Base-by-base conservation (phyloP, 2,888 invertebrate genomes). In the Cataglyphis livida region DNA sequence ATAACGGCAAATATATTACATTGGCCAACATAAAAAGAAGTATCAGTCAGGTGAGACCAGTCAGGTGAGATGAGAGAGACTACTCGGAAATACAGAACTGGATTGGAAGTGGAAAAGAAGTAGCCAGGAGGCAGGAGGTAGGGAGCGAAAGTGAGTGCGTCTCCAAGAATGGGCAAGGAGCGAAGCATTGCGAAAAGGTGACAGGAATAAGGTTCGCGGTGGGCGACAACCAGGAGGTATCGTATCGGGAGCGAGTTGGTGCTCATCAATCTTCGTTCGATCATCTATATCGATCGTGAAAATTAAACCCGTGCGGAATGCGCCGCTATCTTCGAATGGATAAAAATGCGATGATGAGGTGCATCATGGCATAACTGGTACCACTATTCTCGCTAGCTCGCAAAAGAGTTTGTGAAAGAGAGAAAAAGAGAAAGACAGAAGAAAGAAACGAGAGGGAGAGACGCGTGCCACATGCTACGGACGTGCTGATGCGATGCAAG, bases 131-230 rank as follows among this genome's bases (percentile, higher is more conserved):
- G 44, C 21, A 61, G 35, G 32, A 83, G 85, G 90, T 89, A 90
- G 90, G 90, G 90, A 90, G 93, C 93, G 94, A 94, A 94, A 94
- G 94, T 94, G 93, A 94, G 91, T 91, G 90, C 89, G 92, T 90
- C 92, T 91, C 94, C 94, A 94, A 94, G 94, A 94, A 94, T 94
- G 94, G 94, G 88, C 94, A 93, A 92, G 91, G 91, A 84, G 78
- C 89, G 85, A 76, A 87, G 84, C 88, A 85, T 84, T 83, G 41
- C 85, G 86, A 86, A 87, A 83, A 82, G 81, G 82, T 66, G 83
- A 82, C 82, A 82, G 85, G 86, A 85, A 38, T 10, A 25, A 84
- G 61, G 83, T 74, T 81, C 62, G 65, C 81, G 79, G 84, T 68
- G 32, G 68, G 44, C 68, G 32, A 82, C 61, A 79, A 51, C 62